Evolutionary conservation across 2,113 vertebrate genomes (phyloP).

Genomic region (Rhynchopsitta pachyrhyncha): DNA sequence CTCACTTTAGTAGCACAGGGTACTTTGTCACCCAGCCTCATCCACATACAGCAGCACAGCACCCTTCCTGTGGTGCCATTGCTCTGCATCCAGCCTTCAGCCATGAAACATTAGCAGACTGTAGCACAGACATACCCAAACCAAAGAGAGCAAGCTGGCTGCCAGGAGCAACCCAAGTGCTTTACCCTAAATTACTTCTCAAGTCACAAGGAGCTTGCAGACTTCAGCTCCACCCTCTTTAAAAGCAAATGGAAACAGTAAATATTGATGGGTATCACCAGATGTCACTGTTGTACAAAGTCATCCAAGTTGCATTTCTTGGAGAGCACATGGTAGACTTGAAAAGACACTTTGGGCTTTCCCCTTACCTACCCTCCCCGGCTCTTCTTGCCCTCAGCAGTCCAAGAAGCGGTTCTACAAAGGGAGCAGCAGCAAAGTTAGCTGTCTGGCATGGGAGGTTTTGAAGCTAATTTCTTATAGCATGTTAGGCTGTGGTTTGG

Average conservation of each 20-base stretch:
- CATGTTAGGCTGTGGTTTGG: background rate
- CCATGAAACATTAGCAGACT: accelerated
- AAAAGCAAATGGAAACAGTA: background rate
- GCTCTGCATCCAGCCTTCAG: background rate
- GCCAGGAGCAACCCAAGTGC: background rate
- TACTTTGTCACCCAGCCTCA: background rate
- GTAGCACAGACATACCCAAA: background rate
- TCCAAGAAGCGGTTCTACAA: background rate
- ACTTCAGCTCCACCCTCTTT: background rate
- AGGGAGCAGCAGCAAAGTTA: background rate
- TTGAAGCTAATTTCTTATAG: background rate
- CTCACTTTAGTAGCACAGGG: background rate
- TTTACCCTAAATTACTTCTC: background rate
- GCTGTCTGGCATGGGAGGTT: background rate
- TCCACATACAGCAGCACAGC: background rate
- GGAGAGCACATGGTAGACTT: background rate
- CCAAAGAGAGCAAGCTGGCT: background rate
- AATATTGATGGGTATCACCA: conserved; percentile 57
- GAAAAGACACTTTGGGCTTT: background rate
- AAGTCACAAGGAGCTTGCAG: background rate
- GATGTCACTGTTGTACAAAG: conserved; percentile 66
- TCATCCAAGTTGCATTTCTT: background rate
- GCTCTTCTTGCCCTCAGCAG: background rate
- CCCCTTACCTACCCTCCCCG: background rate
- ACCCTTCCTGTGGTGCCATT: background rate